phyloP scores from a whole-genome alignment of 2,888 invertebrate genomes.

The Thymelicus lineola region DNA sequence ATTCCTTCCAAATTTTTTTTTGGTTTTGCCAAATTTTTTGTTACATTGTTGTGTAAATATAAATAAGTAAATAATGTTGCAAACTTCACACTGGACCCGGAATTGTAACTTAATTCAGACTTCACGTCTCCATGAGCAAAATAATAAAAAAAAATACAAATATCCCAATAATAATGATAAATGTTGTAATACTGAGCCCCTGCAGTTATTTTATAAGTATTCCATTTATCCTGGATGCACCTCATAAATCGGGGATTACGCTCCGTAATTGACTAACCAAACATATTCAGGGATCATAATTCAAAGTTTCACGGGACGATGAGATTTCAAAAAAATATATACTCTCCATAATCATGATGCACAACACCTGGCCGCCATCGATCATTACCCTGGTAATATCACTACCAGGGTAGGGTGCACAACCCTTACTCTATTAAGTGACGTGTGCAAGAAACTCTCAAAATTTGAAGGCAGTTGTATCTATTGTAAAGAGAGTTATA shows the following conservation, averaged over 20 bases:
- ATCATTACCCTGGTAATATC: slow-evolving; percentile 68
- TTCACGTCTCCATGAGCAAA: background rate
- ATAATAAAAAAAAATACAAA: background rate
- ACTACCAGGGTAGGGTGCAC: slow-evolving; percentile 46
- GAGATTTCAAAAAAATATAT: slow-evolving; percentile 44
- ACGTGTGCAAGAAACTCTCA: slow-evolving; percentile 18
- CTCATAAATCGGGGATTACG: slow-evolving; percentile 32
- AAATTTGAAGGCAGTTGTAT: slow-evolving; percentile 7
- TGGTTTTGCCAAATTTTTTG: no score
- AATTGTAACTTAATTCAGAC: no score
- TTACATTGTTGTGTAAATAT: no score
- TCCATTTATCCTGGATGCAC: slow-evolving; percentile 23
- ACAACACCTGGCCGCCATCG: slow-evolving; percentile 68
- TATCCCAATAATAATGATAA: background rate
- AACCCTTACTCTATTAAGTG: slow-evolving; percentile 25
- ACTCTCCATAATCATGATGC: slow-evolving; percentile 56
- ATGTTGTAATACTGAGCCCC: background rate
- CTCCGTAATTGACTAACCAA: slow-evolving; percentile 40
- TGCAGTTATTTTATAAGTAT: slow-evolving; percentile 14
- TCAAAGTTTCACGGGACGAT: slow-evolving; percentile 42
- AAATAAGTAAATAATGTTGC: no score
- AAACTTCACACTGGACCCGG: no score
- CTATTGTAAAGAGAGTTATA: background rate
- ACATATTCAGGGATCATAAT: slow-evolving; percentile 41
- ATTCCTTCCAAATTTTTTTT: background rate